Conservation (phyloP, 1,140 invertebrate genomes). For the Sinella curviseta region DNA sequence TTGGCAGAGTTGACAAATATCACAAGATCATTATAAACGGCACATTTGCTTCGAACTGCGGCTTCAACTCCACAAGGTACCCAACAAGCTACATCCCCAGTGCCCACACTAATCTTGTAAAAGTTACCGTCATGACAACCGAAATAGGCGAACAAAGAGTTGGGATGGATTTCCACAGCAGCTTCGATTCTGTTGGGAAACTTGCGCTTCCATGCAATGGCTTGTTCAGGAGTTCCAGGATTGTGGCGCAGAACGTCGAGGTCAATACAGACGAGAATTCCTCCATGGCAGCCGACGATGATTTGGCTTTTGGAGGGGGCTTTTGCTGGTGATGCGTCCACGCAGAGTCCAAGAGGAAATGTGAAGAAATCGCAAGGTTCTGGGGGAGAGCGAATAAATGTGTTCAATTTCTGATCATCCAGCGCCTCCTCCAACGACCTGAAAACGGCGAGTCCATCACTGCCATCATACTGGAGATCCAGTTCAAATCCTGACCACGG, state of each 20-base stretch:
- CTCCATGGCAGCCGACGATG: neutral
- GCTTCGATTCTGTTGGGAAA: neutral
- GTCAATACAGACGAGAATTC: neutral
- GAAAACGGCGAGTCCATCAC: neutral
- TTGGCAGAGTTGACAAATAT: slow-evolving; percentile 4
- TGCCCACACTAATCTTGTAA: neutral
- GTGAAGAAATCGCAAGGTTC: slow-evolving; percentile 54
- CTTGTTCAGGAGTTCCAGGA: neutral
- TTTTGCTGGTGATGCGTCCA: slow-evolving; percentile 66
- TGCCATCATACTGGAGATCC: no score
- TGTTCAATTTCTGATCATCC: neutral
- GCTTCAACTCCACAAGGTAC: neutral
- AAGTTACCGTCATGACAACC: slow-evolving; percentile 1
- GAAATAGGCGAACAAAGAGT: neutral
- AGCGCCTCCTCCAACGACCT: neutral
- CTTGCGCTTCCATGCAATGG: neutral
- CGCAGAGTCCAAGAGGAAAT: slow-evolving; percentile 69
- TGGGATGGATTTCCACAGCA: neutral
- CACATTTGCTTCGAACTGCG: neutral
- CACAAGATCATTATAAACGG: neutral
- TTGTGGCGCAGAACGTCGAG: neutral
- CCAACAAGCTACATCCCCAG: neutral
- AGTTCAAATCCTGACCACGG: no score
- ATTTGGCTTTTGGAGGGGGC: neutral
- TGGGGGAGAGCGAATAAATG: neutral